Percentiles rank a stretch among this genome's conserved stretches.
phyloP scores from a whole-genome alignment of 2,113 vertebrate species.

The Rynchops niger region DNA sequence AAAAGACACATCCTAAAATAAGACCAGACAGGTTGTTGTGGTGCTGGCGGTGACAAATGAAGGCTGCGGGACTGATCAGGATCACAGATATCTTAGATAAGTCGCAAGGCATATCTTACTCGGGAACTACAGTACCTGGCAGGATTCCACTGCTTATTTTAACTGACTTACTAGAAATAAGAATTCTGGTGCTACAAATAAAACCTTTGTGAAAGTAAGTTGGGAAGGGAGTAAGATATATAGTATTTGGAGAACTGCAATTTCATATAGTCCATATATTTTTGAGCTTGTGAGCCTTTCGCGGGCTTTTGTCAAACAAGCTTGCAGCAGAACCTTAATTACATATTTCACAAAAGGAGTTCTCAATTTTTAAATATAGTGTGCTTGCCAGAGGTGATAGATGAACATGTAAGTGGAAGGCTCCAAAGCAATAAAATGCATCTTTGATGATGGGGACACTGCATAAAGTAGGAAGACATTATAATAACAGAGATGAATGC shows the following conservation, averaged over 20 bases:
- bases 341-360: slow-evolving; percentile 1
- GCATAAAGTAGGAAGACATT: background rate
- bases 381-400: slow-evolving; percentile 12
- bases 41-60: background rate
- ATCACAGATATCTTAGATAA: background rate
- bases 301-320: background rate
- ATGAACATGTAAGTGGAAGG: slow-evolving; percentile 19
- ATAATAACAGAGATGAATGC: background rate
- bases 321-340: slow-evolving; percentile 16
- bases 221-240: background rate
- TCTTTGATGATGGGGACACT: background rate
- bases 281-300: background rate
- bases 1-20: background rate
- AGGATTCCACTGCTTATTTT: slow-evolving; percentile 9
- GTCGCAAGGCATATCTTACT: background rate
- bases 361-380: slow-evolving; percentile 31
- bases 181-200: background rate
- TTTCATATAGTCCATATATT: background rate
- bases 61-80: background rate
- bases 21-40: background rate
- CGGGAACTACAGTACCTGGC: background rate
- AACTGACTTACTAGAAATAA: slow-evolving; percentile 1
- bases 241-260: background rate
- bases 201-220: background rate
- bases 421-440: slow-evolving; percentile 14